These are phyloP conservation scores for Acrobasis repandana DNA, from an alignment of 2,888 invertebrate genomes.

Conservation along the genomic window DNA sequence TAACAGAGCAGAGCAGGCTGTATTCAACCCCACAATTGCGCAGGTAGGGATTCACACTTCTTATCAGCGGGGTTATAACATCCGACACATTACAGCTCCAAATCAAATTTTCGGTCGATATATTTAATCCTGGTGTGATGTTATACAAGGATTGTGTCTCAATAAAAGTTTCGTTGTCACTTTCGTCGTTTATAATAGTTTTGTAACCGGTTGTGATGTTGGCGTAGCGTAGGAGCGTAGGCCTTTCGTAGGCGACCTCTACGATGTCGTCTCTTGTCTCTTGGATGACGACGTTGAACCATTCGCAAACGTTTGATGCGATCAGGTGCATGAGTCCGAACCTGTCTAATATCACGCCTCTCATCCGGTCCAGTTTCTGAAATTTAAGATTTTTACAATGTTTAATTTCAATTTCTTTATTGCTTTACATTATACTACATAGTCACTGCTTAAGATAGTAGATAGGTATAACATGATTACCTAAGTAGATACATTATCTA, in stretches of 20 bases:
- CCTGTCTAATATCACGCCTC: constrained; percentile 81
- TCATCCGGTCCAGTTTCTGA: constrained; percentile 73
- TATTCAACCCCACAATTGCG: constrained; percentile 93
- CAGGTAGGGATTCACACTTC: constrained; percentile 88
- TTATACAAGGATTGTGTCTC: constrained; percentile 32
- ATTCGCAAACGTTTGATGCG: constrained; percentile 96
- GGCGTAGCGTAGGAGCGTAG: constrained; percentile 59
- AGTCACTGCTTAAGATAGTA: too few relatives aligned
- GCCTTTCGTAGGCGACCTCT: constrained; percentile 63
- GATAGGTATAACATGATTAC: too few relatives aligned
- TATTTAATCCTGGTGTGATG: constrained; percentile 32
- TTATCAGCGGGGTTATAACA: constrained; percentile 84
- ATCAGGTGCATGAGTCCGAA: constrained; percentile 97
- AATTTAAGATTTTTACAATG: constrained; percentile 22
- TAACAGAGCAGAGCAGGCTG: constrained; percentile 90
- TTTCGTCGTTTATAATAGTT: constrained; percentile 45
- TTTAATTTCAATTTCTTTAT: too few relatives aligned
- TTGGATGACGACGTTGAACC: constrained; percentile 93
- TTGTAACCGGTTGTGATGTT: constrained; percentile 59
- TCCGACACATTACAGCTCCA: constrained; percentile 74
- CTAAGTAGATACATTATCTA: too few relatives aligned
- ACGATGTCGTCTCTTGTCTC: constrained; percentile 94
- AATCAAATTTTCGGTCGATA: constrained; percentile 43
- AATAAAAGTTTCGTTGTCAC: constrained; percentile 50
- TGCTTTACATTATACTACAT: too few relatives aligned